Conservation (phyloP, 1,140 invertebrate genomes). For the Drosophila nasuta region DNA sequence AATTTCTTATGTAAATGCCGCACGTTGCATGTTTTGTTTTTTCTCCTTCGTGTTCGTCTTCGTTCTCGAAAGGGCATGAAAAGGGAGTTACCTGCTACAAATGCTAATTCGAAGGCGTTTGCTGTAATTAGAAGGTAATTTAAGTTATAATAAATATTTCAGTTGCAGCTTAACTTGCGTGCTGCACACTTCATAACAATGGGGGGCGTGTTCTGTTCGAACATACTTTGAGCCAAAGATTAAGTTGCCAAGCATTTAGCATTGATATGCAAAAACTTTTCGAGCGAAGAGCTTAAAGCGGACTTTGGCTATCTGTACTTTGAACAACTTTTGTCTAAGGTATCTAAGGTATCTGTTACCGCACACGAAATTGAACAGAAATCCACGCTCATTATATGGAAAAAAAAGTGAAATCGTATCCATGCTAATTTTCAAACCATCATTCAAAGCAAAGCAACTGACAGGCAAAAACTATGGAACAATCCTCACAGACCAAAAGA, state of each 20-base stretch:
- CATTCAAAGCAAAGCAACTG: conserved; percentile 58
- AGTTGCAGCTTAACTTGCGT: conserved; percentile 55
- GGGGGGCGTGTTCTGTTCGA: conserved; percentile 6
- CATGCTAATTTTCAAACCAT: conserved; percentile 75
- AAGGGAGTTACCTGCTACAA: conserved; percentile 41
- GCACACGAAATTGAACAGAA: not conserved
- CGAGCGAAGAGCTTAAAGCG: conserved; percentile 5
- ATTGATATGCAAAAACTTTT: conserved; percentile 17
- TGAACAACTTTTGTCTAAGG: no score
- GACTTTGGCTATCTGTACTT: conserved; percentile 3
- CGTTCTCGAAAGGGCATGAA: conserved; percentile 13
- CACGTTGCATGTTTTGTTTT: conserved; percentile 66
- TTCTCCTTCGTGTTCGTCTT: not conserved
- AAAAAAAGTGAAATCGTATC: conserved; percentile 76
- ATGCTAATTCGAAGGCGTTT: conserved; percentile 70
- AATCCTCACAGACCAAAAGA: conserved; percentile 29
- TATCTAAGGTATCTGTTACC: no score
- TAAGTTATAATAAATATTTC: conserved; percentile 77
- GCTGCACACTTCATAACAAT: not conserved
- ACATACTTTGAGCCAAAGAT: conserved; percentile 9
- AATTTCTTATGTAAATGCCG: conserved; percentile 84
- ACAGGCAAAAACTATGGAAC: conserved; percentile 63
- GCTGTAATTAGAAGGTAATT: conserved; percentile 78
- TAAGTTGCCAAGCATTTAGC: not conserved
- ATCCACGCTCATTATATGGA: conserved; percentile 35